Base-by-base conservation (phyloP, 2,113 vertebrate genomes). In the Amazona vittata region DNA sequence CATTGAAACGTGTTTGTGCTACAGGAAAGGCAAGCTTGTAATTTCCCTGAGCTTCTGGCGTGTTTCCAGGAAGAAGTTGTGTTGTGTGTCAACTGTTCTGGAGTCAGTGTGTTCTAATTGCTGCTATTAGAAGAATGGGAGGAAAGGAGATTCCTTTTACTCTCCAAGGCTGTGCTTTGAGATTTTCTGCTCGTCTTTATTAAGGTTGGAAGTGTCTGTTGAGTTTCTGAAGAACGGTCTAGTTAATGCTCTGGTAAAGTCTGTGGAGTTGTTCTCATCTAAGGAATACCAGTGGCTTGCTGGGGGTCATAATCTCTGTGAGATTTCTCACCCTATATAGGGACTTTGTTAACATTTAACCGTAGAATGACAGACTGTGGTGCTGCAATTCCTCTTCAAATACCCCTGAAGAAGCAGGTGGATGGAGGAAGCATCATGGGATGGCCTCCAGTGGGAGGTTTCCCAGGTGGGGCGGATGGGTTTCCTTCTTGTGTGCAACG, bases 1-100 rank as follows among this genome's bases (percentile, higher is more conserved):
- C 67, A 6, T 5, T 39, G 83, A 90, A 82, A 57, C 69, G 52
- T 96, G 65, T 92, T 97, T 96, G 71, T 96, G 81, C 78, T 70
- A 18, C 8, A 35, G 74, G 88, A 89, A 73, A 93, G 86, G 31
- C 9, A 57, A 76, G 70, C 39, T 85, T 74, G 3, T 67, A 71
- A 93, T 96, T 93, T 81, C 86, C 64, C 85, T 74, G 86, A 77
- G 33, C 46, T 44, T 11, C 39, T 97, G 94, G 74, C 63, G 12
- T 0, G 6, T 44, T 63, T 86, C 95, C 83, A 80, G 50, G 64
- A 47, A 79, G 62, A 63, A 85, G 7, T 74, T 82, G 67, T 73
- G 90, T 24, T 80, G 63, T 85, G 69, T 82, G 70, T 89, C 76
- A 70, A 5, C 83, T 55, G 57, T 80, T 79, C 52, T 75, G 90